Conservation (phyloP, 2,797 vertebrate species). For the Ctenopoma multispine region DNA sequence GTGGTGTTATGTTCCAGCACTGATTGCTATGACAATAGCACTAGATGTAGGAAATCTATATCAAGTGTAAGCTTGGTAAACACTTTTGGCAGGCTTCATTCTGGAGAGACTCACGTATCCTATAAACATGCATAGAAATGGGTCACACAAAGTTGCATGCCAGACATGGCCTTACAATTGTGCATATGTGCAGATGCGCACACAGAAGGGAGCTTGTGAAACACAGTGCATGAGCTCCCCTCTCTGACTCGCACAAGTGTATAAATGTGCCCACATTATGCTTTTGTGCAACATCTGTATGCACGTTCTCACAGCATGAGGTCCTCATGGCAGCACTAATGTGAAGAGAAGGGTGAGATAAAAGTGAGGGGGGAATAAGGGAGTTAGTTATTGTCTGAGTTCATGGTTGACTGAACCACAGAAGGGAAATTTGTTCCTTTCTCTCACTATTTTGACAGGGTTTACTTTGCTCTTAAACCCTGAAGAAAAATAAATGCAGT, state of each 20-base stretch:
- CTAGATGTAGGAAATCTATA: background rate
- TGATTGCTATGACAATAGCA: too few species aligned
- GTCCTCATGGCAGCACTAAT: slow-evolving; percentile 67
- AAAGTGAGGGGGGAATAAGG: slow-evolving; percentile 62
- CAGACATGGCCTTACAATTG: background rate
- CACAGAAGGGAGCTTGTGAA: slow-evolving; percentile 10
- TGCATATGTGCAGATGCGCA: background rate
- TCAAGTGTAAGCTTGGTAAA: slow-evolving; percentile 12
- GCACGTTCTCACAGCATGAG: slow-evolving; percentile 47
- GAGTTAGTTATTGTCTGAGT: slow-evolving; percentile 69
- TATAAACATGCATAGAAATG: slow-evolving; percentile 10
- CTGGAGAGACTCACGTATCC: background rate
- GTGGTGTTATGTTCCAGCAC: too few species aligned
- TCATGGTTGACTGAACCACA: slow-evolving; percentile 61
- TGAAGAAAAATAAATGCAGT: slow-evolving; percentile 24
- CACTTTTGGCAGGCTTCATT: background rate
- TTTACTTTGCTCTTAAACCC: slow-evolving; percentile 38
- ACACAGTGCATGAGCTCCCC: slow-evolving; percentile 7
- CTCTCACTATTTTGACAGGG: slow-evolving; percentile 58
- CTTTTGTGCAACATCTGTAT: slow-evolving; percentile 34
- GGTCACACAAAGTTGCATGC: slow-evolving; percentile 14
- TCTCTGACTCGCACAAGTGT: slow-evolving; percentile 1
- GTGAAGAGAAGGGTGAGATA: slow-evolving; percentile 72
- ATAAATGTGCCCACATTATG: background rate
- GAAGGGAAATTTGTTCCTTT: slow-evolving; percentile 53